Evolutionary conservation across 1,140 invertebrate species (phyloP).

Genomic region (Leptoteleia sp.): DNA sequence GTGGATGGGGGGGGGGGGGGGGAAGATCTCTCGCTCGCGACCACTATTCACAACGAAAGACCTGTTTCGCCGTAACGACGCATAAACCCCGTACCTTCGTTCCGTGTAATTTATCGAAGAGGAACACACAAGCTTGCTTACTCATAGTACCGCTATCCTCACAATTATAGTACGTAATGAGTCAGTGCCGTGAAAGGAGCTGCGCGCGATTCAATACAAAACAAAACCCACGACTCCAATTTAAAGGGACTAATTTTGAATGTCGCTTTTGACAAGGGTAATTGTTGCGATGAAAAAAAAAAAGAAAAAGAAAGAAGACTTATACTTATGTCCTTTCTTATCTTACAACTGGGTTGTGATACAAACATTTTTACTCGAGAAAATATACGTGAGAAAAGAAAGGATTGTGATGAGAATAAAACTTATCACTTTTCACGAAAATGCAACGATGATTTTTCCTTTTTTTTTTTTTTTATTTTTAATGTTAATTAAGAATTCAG

Average conservation of each 20-base stretch:
- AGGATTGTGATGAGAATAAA: no score
- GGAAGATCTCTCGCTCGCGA: constrained; percentile 50
- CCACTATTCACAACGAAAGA: constrained; percentile 60
- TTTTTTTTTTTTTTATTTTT: no score
- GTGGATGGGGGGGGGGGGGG: no score
- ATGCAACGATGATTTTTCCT: no score
- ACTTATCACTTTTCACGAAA: no score
- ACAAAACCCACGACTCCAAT: constrained; percentile 2
- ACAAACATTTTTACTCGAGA: no score
- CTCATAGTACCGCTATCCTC: constrained; percentile 73
- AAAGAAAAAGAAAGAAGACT: no score
- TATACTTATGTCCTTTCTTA: no score
- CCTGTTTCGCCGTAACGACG: constrained; percentile 47
- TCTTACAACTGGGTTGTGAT: no score
- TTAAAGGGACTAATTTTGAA: constrained; percentile 12
- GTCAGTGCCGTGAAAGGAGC: constrained; percentile 33
- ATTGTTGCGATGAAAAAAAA: not conserved
- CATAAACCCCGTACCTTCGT: constrained; percentile 55
- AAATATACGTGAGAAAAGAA: no score
- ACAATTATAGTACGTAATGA: constrained; percentile 44
- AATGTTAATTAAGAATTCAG: no score
- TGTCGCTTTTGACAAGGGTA: constrained; percentile 1
- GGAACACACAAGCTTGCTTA: constrained; percentile 69
- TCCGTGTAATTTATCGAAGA: constrained; percentile 62
- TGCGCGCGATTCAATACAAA: constrained; percentile 18